Percentiles rank a stretch among this genome's conserved stretches.
phyloP scores from a whole-genome alignment of 2,113 vertebrate genomes.

The Empidonax alnorum region DNA sequence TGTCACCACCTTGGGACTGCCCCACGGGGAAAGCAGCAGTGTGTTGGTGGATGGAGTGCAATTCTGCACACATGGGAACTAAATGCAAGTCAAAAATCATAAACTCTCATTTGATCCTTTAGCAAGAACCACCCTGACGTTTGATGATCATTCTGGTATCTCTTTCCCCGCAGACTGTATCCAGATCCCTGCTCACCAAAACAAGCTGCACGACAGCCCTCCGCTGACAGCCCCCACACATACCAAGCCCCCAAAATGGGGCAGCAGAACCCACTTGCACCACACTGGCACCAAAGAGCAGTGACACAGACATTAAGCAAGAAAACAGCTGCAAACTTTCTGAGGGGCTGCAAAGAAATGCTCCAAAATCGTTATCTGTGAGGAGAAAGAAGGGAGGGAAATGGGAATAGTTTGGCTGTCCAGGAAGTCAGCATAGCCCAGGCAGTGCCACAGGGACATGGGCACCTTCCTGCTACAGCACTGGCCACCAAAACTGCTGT shows the following conservation, averaged over 20 bases:
- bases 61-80: background rate
- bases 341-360: background rate
- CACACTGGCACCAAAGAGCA: background rate
- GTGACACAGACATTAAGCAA: background rate
- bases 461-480: background rate
- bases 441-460: accelerated
- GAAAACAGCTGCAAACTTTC: background rate
- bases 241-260: background rate
- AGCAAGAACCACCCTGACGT: background rate
- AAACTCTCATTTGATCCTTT: background rate
- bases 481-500: background rate
- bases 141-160: background rate
- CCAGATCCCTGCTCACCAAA: background rate
- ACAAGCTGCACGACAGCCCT: background rate
- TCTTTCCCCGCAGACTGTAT: background rate
- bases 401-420: background rate
- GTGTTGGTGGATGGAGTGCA: accelerated
- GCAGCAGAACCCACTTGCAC: background rate
- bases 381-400: background rate
- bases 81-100: background rate
- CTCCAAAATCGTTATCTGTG: background rate
- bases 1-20: background rate
- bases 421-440: background rate
- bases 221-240: accelerated
- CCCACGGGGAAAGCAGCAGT: background rate